phyloP scores from a whole-genome alignment of 2,113 vertebrate genomes.

The Ailuropoda melanoleuca region DNA sequence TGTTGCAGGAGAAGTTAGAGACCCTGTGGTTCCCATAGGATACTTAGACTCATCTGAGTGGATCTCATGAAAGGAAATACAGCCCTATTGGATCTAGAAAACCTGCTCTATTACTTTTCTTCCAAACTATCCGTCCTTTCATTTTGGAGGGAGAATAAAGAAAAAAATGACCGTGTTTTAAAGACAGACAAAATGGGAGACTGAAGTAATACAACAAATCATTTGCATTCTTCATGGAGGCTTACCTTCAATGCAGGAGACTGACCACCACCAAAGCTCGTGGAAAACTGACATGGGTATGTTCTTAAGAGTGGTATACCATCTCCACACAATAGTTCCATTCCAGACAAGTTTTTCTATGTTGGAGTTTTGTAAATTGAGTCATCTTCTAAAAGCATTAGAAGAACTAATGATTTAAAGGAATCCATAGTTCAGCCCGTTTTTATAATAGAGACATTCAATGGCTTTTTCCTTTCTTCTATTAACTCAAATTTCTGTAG shows the following conservation, averaged over 20 bases:
- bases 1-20: background rate
- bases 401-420: background rate
- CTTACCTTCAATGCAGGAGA: background rate
- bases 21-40: rapidly evolving
- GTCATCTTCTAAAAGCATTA: background rate
- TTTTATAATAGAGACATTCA: background rate
- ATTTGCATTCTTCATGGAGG: background rate
- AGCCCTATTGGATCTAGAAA: background rate
- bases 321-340: background rate
- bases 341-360: background rate
- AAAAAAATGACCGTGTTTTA: background rate
- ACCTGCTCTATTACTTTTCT: background rate
- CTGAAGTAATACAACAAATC: background rate
- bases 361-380: background rate
- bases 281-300: background rate
- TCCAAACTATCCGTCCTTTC: background rate
- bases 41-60: background rate
- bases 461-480: background rate
- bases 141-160: background rate
- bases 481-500: background rate
- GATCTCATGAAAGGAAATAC: background rate
- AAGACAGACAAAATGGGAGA: background rate
- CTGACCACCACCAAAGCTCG: background rate
- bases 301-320: background rate
- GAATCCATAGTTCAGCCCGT: background rate